Evolutionary conservation across 1,140 invertebrate genomes (phyloP).

Genomic region (Chlorops oryzae): DNA sequence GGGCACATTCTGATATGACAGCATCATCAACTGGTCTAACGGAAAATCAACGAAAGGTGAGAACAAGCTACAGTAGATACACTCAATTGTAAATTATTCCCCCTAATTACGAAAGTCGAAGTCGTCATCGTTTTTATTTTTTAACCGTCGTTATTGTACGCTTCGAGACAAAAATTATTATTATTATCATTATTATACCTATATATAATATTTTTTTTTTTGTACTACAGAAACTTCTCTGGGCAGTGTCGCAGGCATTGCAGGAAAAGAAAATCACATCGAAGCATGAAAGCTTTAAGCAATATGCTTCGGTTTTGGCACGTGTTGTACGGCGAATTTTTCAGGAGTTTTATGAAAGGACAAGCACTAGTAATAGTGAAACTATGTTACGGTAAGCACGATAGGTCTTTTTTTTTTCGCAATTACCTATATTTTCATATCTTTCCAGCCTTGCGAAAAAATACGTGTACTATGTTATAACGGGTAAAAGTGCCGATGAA

Average conservation of each 20-base stretch:
- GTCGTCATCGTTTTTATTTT: too few relatives aligned
- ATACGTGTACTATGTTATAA: slow-evolving; percentile 53
- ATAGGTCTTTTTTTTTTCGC: not conserved
- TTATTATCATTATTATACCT: not conserved
- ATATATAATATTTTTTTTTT: not conserved
- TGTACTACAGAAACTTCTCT: slow-evolving; percentile 57
- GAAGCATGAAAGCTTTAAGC: slow-evolving; percentile 55
- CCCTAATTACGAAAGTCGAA: too few relatives aligned
- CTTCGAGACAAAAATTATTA: too few relatives aligned
- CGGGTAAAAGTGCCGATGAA: slow-evolving; percentile 51
- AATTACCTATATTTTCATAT: not conserved
- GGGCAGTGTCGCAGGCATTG: slow-evolving; percentile 59
- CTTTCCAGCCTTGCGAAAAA: slow-evolving; percentile 51
- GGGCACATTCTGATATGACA: slow-evolving; percentile 35
- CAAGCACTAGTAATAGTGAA: slow-evolving; percentile 41
- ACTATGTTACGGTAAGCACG: slow-evolving; percentile 45
- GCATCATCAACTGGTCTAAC: slow-evolving; percentile 31
- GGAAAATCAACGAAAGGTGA: slow-evolving; percentile 41
- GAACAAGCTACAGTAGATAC: too few relatives aligned
- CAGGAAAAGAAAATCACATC: slow-evolving; percentile 53
- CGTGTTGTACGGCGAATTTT: slow-evolving; percentile 49
- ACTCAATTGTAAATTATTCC: not conserved
- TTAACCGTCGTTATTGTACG: too few relatives aligned
- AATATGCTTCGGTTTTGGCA: slow-evolving; percentile 53
- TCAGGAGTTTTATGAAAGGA: slow-evolving; percentile 36